Conservation (phyloP, 2,113 vertebrate genomes). For the Psilopogon haemacephalus region DNA sequence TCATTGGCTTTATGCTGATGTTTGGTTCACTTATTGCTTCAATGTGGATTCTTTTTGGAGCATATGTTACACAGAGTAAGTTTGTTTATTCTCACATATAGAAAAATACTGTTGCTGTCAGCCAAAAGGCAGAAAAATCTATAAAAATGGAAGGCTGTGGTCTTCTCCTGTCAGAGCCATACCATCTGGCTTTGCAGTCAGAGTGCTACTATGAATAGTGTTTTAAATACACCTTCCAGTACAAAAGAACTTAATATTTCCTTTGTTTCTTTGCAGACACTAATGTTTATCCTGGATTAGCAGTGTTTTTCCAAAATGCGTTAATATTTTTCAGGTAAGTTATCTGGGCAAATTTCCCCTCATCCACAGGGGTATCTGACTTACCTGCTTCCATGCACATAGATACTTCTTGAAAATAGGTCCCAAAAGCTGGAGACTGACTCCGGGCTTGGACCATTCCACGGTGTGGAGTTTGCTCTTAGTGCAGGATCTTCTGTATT, state of each 20-base stretch:
- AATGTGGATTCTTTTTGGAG: slow-evolving; percentile 91
- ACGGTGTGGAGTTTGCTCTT: background rate
- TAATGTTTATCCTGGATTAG: slow-evolving; percentile 87
- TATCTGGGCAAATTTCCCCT: background rate
- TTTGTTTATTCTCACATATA: background rate
- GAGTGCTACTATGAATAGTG: background rate
- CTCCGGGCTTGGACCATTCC: background rate
- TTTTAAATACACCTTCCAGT: background rate
- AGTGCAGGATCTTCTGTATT: background rate
- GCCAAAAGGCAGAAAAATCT: background rate
- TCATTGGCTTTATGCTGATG: slow-evolving; percentile 93
- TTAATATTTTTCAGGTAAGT: slow-evolving; percentile 95
- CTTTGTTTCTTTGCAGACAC: slow-evolving; percentile 65
- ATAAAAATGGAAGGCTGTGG: background rate
- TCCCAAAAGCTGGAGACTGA: background rate
- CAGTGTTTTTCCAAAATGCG: slow-evolving; percentile 94
- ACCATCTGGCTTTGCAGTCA: background rate
- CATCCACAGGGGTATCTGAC: background rate
- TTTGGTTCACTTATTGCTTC: slow-evolving; percentile 92
- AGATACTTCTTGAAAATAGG: background rate
- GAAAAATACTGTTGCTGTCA: background rate
- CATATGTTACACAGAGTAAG: slow-evolving; percentile 87
- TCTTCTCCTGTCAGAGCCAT: background rate
- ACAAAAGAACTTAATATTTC: background rate
- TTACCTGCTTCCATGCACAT: background rate